These are phyloP conservation scores for Rhyacophila evoluta DNA, from an alignment of 2,888 invertebrate genomes.

Conservation along the genomic window DNA sequence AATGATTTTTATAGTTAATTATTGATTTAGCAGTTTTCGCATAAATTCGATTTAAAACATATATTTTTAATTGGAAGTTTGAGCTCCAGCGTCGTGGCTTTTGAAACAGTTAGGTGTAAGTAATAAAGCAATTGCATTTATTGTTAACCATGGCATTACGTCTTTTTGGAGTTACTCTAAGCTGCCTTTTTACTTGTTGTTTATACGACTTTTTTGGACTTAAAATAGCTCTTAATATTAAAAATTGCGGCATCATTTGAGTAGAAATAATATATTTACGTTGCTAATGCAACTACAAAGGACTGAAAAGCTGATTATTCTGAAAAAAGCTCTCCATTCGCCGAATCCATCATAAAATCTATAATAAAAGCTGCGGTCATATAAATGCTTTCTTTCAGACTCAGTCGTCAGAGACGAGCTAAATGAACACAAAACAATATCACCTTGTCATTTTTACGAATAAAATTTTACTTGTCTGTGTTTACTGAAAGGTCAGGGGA, in stretches of 20 bases:
- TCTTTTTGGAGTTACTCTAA: too few species aligned
- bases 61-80: too few species aligned
- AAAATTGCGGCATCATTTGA: not conserved
- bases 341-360: not conserved
- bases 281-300: not conserved
- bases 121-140: too few species aligned
- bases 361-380: not conserved
- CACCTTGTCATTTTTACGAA: slow-evolving; percentile 2
- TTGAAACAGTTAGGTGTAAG: too few species aligned
- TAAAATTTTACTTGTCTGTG: not conserved
- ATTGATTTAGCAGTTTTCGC: too few species aligned
- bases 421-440: not conserved
- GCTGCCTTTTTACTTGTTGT: too few species aligned
- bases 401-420: not conserved
- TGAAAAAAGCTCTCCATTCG: not conserved
- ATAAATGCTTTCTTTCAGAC: not conserved
- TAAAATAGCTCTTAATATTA: too few species aligned
- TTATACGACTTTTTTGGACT: too few species aligned
- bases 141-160: too few species aligned
- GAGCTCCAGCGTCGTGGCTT: too few species aligned
- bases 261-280: not conserved
- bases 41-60: too few species aligned
- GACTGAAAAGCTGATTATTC: not conserved
- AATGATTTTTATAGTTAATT: too few species aligned
- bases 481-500: not conserved